Conservation (phyloP, 2,888 invertebrate species). For the Prosapia bicincta region DNA sequence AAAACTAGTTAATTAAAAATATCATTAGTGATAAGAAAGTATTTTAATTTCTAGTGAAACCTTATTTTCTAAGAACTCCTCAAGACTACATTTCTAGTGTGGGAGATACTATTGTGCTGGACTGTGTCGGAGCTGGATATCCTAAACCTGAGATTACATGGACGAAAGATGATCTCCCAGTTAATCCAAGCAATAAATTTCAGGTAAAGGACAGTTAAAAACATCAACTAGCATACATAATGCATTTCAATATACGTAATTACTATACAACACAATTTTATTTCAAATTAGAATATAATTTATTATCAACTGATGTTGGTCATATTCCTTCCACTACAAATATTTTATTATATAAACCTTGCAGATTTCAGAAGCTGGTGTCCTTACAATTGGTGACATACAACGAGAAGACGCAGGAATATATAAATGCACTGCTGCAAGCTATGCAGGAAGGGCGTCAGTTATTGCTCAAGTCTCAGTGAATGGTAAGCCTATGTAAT, state of each 20-base stretch:
- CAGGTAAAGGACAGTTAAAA: too few relatives aligned
- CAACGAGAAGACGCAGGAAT: constrained; percentile 62
- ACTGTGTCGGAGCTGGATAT: constrained; percentile 62
- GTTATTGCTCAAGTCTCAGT: constrained; percentile 64
- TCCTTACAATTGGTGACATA: constrained; percentile 58
- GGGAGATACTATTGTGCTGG: constrained; percentile 55
- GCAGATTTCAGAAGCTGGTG: constrained; percentile 59
- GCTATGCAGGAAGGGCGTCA: constrained; percentile 61
- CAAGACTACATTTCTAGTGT: constrained; percentile 48
- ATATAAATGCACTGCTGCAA: constrained; percentile 74
- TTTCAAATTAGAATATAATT: too few relatives aligned
- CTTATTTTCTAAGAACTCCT: constrained; percentile 53
- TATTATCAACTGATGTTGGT: too few relatives aligned
- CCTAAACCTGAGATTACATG: constrained; percentile 70
- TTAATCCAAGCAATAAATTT: constrained; percentile 20
- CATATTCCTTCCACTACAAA: too few relatives aligned
- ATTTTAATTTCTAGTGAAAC: constrained; percentile 44
- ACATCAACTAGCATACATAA: too few relatives aligned
- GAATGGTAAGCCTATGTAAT: constrained; percentile 61
- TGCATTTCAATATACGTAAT: too few relatives aligned
- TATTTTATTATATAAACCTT: neutral
- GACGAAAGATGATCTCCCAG: constrained; percentile 47
- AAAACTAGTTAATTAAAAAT: too few relatives aligned
- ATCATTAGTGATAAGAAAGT: neutral
- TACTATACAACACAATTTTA: too few relatives aligned